Conservation (phyloP, 1,140 invertebrate genomes). For the Meteorus sp. region DNA sequence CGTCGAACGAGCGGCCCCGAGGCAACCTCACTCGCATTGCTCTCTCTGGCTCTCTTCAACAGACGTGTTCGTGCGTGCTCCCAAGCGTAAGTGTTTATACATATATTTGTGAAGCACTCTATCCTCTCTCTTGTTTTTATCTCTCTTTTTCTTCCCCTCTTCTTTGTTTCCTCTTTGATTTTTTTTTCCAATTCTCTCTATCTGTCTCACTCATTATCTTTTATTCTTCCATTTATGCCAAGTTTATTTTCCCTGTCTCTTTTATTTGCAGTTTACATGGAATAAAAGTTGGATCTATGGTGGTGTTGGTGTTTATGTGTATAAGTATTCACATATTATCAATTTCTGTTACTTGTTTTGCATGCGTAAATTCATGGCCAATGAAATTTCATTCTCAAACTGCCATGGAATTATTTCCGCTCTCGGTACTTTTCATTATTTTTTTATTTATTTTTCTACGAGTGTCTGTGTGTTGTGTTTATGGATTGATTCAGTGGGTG, state of each 20-base stretch:
- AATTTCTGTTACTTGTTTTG: too few species aligned
- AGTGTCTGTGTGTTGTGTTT: background rate
- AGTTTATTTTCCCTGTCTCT: too few species aligned
- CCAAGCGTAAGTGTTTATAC: conserved; percentile 18
- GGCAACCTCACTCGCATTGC: conserved; percentile 40
- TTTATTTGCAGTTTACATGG: too few species aligned
- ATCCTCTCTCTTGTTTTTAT: background rate
- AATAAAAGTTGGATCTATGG: too few species aligned
- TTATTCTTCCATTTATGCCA: too few species aligned
- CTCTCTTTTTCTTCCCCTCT: background rate
- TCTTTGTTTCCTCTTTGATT: background rate
- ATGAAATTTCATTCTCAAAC: background rate
- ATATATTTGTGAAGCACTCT: conserved; percentile 1
- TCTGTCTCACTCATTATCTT: too few species aligned
- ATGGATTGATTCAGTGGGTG: background rate
- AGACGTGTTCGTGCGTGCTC: conserved; percentile 24
- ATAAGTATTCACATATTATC: too few species aligned
- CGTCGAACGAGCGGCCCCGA: conserved; percentile 56
- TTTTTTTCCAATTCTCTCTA: background rate
- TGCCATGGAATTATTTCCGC: background rate
- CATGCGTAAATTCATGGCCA: background rate
- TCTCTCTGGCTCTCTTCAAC: conserved; percentile 33
- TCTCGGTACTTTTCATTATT: background rate
- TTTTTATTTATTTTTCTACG: background rate
- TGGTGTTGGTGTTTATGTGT: too few species aligned